Conservation (phyloP, 2,113 vertebrate genomes). For the Campylomormyrus tamandua region DNA sequence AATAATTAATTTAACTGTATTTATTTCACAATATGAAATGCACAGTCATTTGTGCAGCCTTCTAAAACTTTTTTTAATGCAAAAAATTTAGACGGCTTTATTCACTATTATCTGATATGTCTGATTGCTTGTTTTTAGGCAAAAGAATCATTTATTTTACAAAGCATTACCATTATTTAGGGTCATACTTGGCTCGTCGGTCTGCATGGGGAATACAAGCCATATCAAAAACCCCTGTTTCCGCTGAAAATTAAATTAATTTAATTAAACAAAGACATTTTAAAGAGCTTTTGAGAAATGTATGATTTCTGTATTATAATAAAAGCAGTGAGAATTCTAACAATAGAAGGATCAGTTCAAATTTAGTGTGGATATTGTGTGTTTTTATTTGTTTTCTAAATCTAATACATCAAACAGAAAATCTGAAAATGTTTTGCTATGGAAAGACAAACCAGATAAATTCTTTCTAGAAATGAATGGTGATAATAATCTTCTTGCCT, state of each 20-base stretch:
- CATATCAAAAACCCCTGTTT: background rate
- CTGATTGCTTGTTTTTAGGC: background rate
- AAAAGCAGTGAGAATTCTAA: background rate
- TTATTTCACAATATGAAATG: background rate
- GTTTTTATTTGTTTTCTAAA: background rate
- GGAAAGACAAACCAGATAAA: background rate
- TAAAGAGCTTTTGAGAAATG: background rate
- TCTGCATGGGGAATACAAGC: background rate
- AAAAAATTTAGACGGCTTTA: background rate
- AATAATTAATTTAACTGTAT: background rate
- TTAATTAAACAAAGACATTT: background rate
- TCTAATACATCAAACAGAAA: background rate
- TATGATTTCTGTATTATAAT: background rate
- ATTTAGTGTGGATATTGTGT: background rate
- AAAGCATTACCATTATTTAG: background rate
- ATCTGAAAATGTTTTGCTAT: background rate
- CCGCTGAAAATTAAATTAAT: background rate
- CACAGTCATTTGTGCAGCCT: background rate
- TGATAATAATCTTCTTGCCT: background rate
- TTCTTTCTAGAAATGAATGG: background rate
- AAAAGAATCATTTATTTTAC: background rate
- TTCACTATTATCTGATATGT: background rate
- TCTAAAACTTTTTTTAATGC: background rate
- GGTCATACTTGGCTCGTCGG: background rate
- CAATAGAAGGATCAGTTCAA: background rate